phyloP scores from a whole-genome alignment of 2,797 vertebrate genomes.

The Acanthis flammea region DNA sequence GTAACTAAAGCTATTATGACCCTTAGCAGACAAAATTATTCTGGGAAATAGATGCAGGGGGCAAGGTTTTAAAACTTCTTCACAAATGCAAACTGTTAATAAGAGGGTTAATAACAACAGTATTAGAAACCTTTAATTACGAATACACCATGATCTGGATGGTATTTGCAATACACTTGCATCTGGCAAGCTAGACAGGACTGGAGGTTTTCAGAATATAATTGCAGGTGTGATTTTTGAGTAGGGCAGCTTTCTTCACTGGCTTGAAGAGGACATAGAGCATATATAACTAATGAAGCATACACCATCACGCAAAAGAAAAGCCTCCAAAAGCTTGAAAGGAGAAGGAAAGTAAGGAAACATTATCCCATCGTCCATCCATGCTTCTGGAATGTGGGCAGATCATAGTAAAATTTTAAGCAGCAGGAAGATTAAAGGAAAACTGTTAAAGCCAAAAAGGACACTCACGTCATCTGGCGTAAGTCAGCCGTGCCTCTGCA shows the following conservation, averaged over 20 bases:
- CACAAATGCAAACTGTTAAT: conserved; percentile 79
- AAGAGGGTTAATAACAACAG: conserved; percentile 68
- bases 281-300: neutral
- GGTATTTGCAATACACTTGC: conserved; percentile 73
- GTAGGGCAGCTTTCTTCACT: neutral
- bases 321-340: conserved; percentile 4
- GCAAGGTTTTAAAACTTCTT: conserved; percentile 61
- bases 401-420: conserved; percentile 62
- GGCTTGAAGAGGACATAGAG: neutral
- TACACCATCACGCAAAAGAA: neutral
- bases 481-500: conserved; percentile 1
- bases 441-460: conserved; percentile 58
- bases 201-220: neutral
- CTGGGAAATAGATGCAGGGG: neutral
- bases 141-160: conserved; percentile 62
- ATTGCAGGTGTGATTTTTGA: conserved; percentile 27
- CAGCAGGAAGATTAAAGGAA: conserved; percentile 53
- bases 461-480: conserved; percentile 44
- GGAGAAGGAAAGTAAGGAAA: conserved; percentile 8
- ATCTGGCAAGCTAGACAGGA: conserved; percentile 62
- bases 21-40: conserved; percentile 9
- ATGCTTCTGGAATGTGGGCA: conserved; percentile 44
- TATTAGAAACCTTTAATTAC: conserved; percentile 77
- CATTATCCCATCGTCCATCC: conserved; percentile 6
- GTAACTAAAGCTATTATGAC: neutral